Base-by-base conservation (phyloP, 2,888 invertebrate genomes). In the Melanostoma scalare region DNA sequence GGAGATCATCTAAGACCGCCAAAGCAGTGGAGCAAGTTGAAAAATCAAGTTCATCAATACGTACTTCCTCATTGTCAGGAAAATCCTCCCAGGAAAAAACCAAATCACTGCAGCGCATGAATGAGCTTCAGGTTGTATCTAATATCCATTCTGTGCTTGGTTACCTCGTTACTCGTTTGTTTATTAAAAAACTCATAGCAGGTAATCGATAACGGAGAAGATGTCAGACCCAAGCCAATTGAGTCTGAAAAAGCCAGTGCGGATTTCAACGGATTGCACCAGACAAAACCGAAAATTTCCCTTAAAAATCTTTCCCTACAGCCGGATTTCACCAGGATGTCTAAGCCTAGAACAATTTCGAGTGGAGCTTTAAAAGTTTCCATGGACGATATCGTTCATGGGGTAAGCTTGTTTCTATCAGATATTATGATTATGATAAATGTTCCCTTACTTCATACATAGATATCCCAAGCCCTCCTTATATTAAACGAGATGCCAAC, bases 181-280 rank as follows among this genome's bases (percentile, higher is more conserved):
- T 74, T 74, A 55, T n/a, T 63, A 38, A 31, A 68, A 74, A 74
- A 65, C 2, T 50, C 4, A 68, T 36, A 42, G 36, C 53, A 88
- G 87, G 86, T 89, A 3, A 30, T 65, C 3, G 88, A 89, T 8
- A 44, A 60, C 0, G 6, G 77, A 6, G 63, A 86, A 2, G 87
- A 89, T 74, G 77, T 88, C 20, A 89, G 89, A 4, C 90, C 90
- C 1, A 89, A 89, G 44, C n/a, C 53, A 0, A 73, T 90, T 6
- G 60, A 78, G 0, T 52, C 84, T 0, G 4, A 44, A 0, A 8
- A 44, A 0, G 76, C 73, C 2, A 8, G 46, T 0, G 87, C 86
- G 0, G 80, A 75, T 6, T 88, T 89, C 48, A 48, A 71, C 0
- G 71, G 63, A 2, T 82, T 88, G n/a, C 71, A 76, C 20, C 20